Percentiles rank a stretch among this genome's conserved stretches.
Conservation (phyloP, 1,140 invertebrate genomes). For the Potamilus streckersoni region DNA sequence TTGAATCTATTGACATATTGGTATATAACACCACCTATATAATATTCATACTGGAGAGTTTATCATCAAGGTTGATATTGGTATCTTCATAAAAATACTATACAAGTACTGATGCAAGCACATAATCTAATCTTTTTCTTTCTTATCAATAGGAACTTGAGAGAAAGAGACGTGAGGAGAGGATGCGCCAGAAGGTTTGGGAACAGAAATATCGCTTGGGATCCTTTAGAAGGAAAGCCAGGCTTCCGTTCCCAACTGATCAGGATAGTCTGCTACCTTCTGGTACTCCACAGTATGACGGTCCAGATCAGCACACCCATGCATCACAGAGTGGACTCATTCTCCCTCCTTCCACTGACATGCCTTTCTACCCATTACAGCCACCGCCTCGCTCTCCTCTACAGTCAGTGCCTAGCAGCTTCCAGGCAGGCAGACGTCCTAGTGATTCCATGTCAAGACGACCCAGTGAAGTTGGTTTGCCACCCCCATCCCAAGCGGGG, state of each 20-base stretch:
- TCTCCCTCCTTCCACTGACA: no score
- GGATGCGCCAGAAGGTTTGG: constrained; percentile 60
- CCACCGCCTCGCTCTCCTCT: constrained; percentile 24
- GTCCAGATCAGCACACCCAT: no score
- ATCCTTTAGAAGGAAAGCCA: constrained; percentile 54
- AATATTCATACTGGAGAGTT: no score
- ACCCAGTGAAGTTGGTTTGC: constrained; percentile 14
- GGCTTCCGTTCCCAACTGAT: constrained; percentile 29
- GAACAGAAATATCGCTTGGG: constrained; percentile 60
- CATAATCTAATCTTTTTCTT: no score
- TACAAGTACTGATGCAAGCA: no score
- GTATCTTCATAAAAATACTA: no score
- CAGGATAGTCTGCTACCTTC: no score
- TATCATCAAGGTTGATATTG: no score
- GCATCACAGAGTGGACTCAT: no score
- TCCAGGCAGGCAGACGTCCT: constrained; percentile 31
- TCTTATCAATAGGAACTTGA: constrained; percentile 49
- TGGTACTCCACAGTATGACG: no score
- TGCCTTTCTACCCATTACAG: constrained; percentile 32
- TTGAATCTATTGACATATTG: no score
- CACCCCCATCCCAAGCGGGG: constrained; percentile 9
- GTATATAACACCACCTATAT: no score
- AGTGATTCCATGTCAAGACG: constrained; percentile 38
- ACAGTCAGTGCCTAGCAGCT: constrained; percentile 7
- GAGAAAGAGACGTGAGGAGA: constrained; percentile 59